Base-by-base conservation (phyloP, 2,797 vertebrate species). In the Euphonia xanthogaster region DNA sequence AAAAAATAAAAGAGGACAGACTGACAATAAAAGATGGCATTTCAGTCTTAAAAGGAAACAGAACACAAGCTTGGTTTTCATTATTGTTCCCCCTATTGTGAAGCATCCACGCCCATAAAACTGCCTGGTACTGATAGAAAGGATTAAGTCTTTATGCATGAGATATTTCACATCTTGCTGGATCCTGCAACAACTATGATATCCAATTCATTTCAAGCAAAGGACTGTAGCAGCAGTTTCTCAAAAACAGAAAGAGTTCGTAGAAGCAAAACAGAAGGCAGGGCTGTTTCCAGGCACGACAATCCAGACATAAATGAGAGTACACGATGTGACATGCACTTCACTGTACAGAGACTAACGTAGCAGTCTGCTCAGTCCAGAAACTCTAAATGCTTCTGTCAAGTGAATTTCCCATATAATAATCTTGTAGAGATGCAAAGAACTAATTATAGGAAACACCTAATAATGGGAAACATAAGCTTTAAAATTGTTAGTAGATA, bases 391-490 rank as follows among this genome's bases (percentile, higher is more conserved):
- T 39, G 57, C 53, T 89, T 74, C 81, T 91, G 75, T 91, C 94
- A 90, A 86, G 62, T 86, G 28, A 79, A 66, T 94, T 91, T 91
- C 27, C 31, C 51, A 39, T 65, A 35, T 35, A 78, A 89, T 55
- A 68, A 89, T 68, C 78, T 93, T 45, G 24, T 33, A 66, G 72
- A 83, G 22, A 77, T 83, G 75, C 65, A 86, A 91, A 62, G 47
- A 72, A 84, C 77, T 94, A 90, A 95, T 92, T 90, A 48, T 12
- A 75, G 75, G 78, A 92, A 94, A 48, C 78, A 87, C 37, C 88
- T 77, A 82, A 85, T 60, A 96, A 83, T 35, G 40, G 54, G 57
- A 94, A 94, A 92, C 51, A 67, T 63, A 78, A 81, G 76, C 44
- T 91, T 88, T 75, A 66, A 88, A 86, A 78, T 11, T 25, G 25